Evolutionary conservation across 2,113 vertebrate species (phyloP).

Genomic region (Oreochromis niloticus): DNA sequence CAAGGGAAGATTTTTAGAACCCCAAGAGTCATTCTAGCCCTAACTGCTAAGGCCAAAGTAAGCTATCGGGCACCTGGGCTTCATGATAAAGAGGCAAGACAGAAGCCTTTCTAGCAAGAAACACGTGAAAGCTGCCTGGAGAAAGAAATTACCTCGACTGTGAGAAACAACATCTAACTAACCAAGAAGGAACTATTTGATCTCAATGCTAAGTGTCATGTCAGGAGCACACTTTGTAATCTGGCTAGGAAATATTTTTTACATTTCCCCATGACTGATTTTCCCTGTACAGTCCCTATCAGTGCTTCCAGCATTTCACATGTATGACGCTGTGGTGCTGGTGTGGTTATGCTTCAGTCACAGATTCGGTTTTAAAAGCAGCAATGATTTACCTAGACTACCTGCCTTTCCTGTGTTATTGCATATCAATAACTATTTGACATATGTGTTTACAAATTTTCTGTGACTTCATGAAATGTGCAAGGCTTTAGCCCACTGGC

Average conservation of each 20-base stretch:
- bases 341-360: not conserved
- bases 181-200: not conserved
- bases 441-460: not conserved
- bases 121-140: not conserved
- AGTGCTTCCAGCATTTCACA: not conserved
- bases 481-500: not conserved
- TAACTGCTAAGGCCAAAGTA: not conserved
- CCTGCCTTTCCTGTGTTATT: not conserved
- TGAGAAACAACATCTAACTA: not conserved
- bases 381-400: not conserved
- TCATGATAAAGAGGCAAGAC: not conserved
- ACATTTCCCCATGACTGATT: not conserved
- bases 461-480: not conserved
- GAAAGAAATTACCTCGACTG: not conserved
- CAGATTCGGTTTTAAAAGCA: not conserved
- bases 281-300: not conserved
- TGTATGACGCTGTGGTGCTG: not conserved
- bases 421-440: not conserved
- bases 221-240: not conserved
- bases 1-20: not conserved
- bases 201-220: not conserved
- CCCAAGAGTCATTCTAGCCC: not conserved
- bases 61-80: not conserved
- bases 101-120: not conserved
- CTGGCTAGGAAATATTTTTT: not conserved